A percentile compares a stretch with the other conserved stretches of the same genome.
phyloP scores from a whole-genome alignment of 2,113 vertebrate species.

The Bolborhynchus lineola region DNA sequence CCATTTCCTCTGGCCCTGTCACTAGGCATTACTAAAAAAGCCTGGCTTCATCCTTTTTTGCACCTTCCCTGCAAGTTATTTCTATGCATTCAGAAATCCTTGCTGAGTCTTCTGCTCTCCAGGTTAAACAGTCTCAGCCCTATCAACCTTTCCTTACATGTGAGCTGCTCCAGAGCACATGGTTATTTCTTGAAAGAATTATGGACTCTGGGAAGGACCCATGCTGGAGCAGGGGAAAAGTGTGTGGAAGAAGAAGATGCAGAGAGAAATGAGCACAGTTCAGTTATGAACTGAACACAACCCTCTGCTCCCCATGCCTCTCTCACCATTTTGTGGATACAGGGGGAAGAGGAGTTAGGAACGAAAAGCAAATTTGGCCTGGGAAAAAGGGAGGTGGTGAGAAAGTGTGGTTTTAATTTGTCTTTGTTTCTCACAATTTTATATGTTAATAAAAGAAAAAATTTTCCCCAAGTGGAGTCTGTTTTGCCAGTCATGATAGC shows the following conservation, averaged over 20 bases:
- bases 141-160: rapidly evolving
- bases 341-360: neutral
- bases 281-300: neutral
- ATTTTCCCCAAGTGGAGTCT: neutral
- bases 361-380: neutral
- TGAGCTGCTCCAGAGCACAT: neutral
- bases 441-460: neutral
- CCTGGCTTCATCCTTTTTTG: neutral
- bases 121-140: neutral
- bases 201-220: neutral
- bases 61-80: neutral
- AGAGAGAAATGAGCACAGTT: neutral
- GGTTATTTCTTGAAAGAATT: neutral
- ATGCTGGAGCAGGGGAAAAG: neutral
- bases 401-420: neutral
- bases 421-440: neutral
- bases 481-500: neutral
- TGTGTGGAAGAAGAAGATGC: neutral
- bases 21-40: neutral
- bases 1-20: neutral
- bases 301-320: neutral
- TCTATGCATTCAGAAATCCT: neutral
- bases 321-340: too few relatives aligned
- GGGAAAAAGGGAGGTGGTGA: neutral
- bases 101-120: neutral